Base-by-base conservation (phyloP, 2,888 invertebrate genomes). In the Pachliopta kotzebuea region DNA sequence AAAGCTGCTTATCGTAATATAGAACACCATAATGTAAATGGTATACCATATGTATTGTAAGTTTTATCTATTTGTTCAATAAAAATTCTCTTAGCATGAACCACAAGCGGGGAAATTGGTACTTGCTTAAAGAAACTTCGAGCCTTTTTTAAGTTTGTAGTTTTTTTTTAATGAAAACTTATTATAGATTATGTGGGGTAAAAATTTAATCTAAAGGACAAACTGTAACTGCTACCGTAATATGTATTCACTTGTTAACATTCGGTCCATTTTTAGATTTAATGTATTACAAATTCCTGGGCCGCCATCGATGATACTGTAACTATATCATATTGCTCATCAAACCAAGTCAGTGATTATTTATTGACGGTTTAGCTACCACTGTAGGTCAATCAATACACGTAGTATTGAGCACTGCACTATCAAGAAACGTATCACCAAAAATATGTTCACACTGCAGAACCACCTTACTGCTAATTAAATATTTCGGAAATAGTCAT, bases 1-100 rank as follows among this genome's bases (percentile, higher is more conserved):
- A 61, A 61, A 65, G 65, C 65, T 65, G 65, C 65, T 58, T 62
- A 50, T 20, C 24, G 24, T 45, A 14, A n/a, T 20, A 14, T 29
- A 29, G 9, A 54, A 54, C 11, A 29, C 45, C 45, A 45, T 37
- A 37, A 11, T 14, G 2, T 37, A 14, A 14, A 37, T 37, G 37
- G 37, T 37, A 45, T 45, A 45, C n/a, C n/a, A 45, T 45, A n/a
- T n/a, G 45, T n/a, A 37, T 8, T 2, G 37, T 6, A 45, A 7
- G n/a, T n/a, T 45, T 45, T 45, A 45, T n/a, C n/a, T n/a, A 11
- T 45, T n/a, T 45, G n/a, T n/a, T n/a, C 45, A n/a, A 45, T 45
- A 18, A 6, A n/a, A 45, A n/a, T n/a, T 18, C 3, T 4, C 18
- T 18, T 45, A n/a, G 18, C n/a, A 45, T n/a, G n/a, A 18, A 45